These are phyloP conservation scores for Pemphredon lugubris DNA, from an alignment of 2,888 invertebrate genomes.

Conservation along the genomic window DNA sequence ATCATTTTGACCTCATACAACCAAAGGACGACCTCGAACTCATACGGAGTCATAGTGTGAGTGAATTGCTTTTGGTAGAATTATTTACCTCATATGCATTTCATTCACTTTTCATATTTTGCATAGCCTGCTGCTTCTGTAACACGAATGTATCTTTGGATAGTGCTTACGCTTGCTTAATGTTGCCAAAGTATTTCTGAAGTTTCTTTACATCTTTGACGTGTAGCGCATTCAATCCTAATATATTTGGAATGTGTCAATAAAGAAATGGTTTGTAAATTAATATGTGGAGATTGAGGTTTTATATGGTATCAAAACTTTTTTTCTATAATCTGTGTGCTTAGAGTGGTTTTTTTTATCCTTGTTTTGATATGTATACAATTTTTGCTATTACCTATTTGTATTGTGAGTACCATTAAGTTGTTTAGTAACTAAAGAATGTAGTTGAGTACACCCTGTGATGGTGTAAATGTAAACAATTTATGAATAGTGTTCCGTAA, in stretches of 20 bases:
- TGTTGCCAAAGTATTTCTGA: conserved; percentile 9
- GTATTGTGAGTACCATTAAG: too few species aligned
- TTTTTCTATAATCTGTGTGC: too few species aligned
- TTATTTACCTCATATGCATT: conserved; percentile 33
- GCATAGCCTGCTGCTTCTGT: conserved; percentile 32
- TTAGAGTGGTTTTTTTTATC: too few species aligned
- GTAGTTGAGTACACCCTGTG: too few species aligned
- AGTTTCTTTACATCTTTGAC: conserved; percentile 9
- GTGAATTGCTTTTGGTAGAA: conserved; percentile 70
- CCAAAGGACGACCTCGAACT: conserved; percentile 91
- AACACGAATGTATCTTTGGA: conserved; percentile 23
- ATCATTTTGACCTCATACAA: conserved; percentile 90
- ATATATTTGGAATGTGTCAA: background rate
- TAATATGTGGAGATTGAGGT: conserved; percentile 5
- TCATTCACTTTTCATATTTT: conserved; percentile 40
- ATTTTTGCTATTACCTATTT: too few species aligned
- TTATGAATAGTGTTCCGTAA: too few species aligned
- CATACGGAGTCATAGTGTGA: conserved; percentile 82
- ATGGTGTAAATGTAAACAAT: too few species aligned
- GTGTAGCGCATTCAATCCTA: background rate
- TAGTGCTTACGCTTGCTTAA: conserved; percentile 30
- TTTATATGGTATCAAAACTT: background rate
- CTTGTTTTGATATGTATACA: too few species aligned
- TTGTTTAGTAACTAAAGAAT: too few species aligned
- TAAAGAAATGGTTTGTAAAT: conserved; percentile 5